Base-by-base conservation (phyloP, 30 jellyfish, hydroid and myxozoan genomes). In the Haliclystus octoradiatus region DNA sequence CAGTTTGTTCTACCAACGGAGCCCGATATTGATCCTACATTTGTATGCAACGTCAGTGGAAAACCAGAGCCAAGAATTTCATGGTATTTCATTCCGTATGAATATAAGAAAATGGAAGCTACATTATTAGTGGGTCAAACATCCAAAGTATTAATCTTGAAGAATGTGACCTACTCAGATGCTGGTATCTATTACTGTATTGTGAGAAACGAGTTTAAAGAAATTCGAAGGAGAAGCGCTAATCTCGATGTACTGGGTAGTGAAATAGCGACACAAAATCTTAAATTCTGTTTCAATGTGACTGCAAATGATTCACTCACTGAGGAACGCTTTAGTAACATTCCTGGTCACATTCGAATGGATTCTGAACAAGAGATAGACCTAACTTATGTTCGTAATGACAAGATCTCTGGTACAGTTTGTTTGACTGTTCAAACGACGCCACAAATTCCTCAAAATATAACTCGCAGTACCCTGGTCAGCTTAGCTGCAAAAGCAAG, bases 181-280 rank as follows among this genome's bases (percentile, higher is more conserved):
- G 81, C 74, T 2, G 89, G 89, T 26, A 14, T 2, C 22, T 76
- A 76, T 33, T 50, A 7, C 0, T 76, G 89, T 47, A 70, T 50
- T 19, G 89, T 82, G 19, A 29, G n/a, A 1, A 76, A 76, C 49
- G 33, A 63, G 30, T 26, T 25, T 33, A 82, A 82, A 0, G 23
- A 66, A 15, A 30, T 22, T 26, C 49, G 52, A 65, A 66, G 82
- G 24, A 7, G 72, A 0, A 49, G 7, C 9, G 80, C 80, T 7
- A 49, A 73, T 13, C 73, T 69, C 33, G 80, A 69, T 49, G 80
- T 69, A 14, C 28, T 69, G 29, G 23, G 29, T 24, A 40, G 50
- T 19, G 19, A 28, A 49, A 50, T 49, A 26, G 72, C 80, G 2
- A 5, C n/a, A 13, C 72, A 49, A 2, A 0, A 0, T 15, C 3